Evolutionary conservation across 2,113 vertebrate genomes (phyloP).

Genomic region (Strigops habroptila): DNA sequence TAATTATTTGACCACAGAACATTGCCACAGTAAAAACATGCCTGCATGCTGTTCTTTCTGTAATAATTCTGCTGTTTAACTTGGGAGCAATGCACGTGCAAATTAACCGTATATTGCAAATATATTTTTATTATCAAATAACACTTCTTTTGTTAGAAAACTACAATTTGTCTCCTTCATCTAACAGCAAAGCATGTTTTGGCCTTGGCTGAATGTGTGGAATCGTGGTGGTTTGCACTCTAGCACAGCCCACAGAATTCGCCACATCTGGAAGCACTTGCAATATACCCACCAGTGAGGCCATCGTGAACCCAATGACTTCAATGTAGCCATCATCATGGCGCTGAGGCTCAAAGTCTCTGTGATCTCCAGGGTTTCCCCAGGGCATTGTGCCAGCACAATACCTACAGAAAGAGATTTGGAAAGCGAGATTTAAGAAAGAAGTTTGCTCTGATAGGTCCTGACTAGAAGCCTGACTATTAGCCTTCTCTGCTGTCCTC

Average conservation of each 20-base stretch:
- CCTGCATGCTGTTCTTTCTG: background rate
- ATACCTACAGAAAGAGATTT: conserved; percentile 66
- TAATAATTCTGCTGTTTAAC: background rate
- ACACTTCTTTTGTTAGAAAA: background rate
- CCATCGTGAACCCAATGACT: conserved; percentile 85
- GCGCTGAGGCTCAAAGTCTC: conserved; percentile 83
- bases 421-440: background rate
- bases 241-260: accelerated
- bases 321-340: conserved; percentile 85
- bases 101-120: background rate
- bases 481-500: background rate
- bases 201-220: background rate
- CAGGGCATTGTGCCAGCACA: conserved; percentile 87
- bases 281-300: conserved; percentile 77
- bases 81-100: background rate
- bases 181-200: background rate
- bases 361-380: conserved; percentile 82
- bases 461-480: background rate
- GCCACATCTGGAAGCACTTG: background rate
- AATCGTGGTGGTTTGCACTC: background rate
- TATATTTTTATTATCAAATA: background rate
- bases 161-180: background rate
- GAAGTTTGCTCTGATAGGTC: background rate
- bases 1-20: background rate
- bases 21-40: background rate